Base-by-base conservation (phyloP, 2,113 vertebrate species). In the Scomber japonicus region DNA sequence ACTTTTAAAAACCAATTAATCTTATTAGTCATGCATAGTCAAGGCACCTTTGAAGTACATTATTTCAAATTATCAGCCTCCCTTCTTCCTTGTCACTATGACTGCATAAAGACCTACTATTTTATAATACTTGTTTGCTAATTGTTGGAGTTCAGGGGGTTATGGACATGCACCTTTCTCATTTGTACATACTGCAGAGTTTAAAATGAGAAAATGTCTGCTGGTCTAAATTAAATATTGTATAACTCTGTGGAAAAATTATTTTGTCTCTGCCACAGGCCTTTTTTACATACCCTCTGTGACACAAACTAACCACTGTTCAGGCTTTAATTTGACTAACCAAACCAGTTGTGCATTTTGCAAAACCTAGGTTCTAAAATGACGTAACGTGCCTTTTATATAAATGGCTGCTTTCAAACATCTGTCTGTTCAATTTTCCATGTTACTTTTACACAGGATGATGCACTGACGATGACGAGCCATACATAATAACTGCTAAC, bases 401-500 rank as follows among this genome's bases (percentile, higher is more conserved):
- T 53, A 1, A 70, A 83, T 27, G 19, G 31, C 21, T 68, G 45
- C 74, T 82, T 89, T 78, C 64, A 77, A 80, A 54, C 82, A 87
- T 86, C 73, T 80, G 86, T 83, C 71, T 44, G 51, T 63, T 80
- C 16, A 73, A 76, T 84, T 85, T 71, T 68, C 68, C 60, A 16
- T 53, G 27, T 80, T 80, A 24, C 62, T 75, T 84, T 66, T 56
- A 59, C 51, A 17, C 76, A 45, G 61, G 51, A 86, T 35, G 55
- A 78, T 50, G 71, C 48, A 1, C 11, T 70, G 57, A 89, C 53
- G 50, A 78, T 49, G 30, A 88, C 72, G 84, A 90, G 71, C 64
- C 59, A 14, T 50, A 46, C 63, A 73, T 90, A 85, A 90, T 90
- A 83, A 73, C 80, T 30, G 73, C 71, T 84, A 77, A 73, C 67